Evolutionary conservation across 2,888 invertebrate genomes (phyloP).

Genomic region (Didymodactylos carnosus): DNA sequence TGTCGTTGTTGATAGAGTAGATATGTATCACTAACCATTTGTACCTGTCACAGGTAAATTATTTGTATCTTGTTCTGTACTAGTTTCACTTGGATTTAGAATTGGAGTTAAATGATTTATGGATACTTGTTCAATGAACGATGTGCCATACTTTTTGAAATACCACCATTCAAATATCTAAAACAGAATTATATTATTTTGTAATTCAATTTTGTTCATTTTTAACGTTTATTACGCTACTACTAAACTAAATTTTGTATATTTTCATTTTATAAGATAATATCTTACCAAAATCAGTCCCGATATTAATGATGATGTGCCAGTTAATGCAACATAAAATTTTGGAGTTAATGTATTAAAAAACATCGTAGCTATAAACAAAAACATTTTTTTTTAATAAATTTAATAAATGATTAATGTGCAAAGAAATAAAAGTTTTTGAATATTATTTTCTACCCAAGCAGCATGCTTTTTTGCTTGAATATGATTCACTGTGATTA

Average conservation of each 20-base stretch:
- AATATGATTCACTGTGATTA: too few relatives aligned
- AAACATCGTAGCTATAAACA: constrained; percentile 53
- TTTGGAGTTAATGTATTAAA: constrained; percentile 84
- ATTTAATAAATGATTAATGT: neutral
- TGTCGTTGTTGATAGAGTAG: too few relatives aligned
- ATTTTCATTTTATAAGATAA: too few relatives aligned
- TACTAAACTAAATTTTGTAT: too few relatives aligned
- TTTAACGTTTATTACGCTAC: too few relatives aligned
- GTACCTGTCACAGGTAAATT: neutral
- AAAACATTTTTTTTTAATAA: neutral
- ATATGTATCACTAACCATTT: too few relatives aligned
- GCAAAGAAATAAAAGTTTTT: neutral
- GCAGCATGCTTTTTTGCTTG: too few relatives aligned
- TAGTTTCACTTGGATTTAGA: neutral
- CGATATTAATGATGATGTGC: constrained; percentile 86
- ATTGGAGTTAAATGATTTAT: constrained; percentile 46
- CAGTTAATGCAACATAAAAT: constrained; percentile 91
- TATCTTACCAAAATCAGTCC: constrained; percentile 47
- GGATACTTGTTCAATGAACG: constrained; percentile 88
- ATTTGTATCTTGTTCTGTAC: neutral
- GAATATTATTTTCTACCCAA: too few relatives aligned
- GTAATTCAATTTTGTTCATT: too few relatives aligned
- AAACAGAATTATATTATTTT: neutral
- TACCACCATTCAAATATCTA: constrained; percentile 95
- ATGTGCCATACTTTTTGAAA: constrained; percentile 87